phyloP scores from a whole-genome alignment of 2,797 vertebrate genomes.

The Dryobates pubescens region DNA sequence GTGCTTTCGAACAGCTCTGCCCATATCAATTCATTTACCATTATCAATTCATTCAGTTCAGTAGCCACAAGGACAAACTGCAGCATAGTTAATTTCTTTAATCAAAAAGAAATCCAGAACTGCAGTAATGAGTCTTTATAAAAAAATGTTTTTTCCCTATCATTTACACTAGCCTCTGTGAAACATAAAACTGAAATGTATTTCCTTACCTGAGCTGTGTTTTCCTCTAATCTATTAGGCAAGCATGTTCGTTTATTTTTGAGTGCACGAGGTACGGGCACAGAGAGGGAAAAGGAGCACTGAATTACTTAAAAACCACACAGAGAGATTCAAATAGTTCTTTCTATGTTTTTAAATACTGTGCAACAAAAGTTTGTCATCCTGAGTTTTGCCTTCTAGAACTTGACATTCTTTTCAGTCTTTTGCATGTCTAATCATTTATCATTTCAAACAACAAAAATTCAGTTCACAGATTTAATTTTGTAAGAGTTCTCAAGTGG shows the following conservation, averaged over 20 bases:
- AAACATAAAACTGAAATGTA: not conserved
- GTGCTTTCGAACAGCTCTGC: conserved; percentile 23
- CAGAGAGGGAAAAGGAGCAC: not conserved
- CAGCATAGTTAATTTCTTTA: not conserved
- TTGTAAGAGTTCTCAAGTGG: accelerated
- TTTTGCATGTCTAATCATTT: not conserved
- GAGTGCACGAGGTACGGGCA: not conserved
- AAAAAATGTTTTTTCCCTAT: not conserved
- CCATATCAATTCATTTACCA: conserved; percentile 30
- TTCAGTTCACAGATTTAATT: not conserved
- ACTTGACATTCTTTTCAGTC: not conserved
- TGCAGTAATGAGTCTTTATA: not conserved
- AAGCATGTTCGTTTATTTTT: conserved; percentile 37
- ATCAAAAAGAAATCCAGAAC: conserved; percentile 7
- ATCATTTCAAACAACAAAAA: not conserved
- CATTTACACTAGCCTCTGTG: not conserved
- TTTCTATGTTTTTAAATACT: not conserved
- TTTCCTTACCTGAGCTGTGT: conserved; percentile 11
- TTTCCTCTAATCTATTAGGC: conserved; percentile 29
- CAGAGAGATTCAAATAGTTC: not conserved
- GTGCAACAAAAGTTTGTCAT: not conserved
- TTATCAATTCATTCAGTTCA: no score
- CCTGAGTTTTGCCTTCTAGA: not conserved
- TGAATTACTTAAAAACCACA: not conserved
- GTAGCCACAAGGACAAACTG: not conserved